Conservation (phyloP, 2,888 invertebrate species). For the Xestia c-nigrum region DNA sequence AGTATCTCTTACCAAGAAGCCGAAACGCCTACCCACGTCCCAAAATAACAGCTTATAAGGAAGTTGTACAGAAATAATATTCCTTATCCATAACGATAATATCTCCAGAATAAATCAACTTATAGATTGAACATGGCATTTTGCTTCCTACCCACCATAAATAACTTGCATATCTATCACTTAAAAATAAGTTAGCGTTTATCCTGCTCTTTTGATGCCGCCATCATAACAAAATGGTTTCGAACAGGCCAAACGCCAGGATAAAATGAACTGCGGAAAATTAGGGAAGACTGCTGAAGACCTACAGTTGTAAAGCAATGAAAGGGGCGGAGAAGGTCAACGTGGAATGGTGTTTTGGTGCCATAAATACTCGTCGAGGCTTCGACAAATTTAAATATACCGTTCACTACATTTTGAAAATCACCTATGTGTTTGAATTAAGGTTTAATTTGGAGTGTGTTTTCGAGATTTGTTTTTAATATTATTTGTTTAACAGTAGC, state of each 20-base stretch:
- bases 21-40: slow-evolving; percentile 16
- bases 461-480: not conserved
- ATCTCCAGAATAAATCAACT: slow-evolving; percentile 81
- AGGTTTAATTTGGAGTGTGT: slow-evolving; percentile 67
- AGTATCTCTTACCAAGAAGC: not conserved
- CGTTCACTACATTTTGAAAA: slow-evolving; percentile 36
- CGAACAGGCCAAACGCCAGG: slow-evolving; percentile 65
- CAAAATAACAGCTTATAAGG: slow-evolving; percentile 54
- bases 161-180: slow-evolving; percentile 82
- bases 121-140: slow-evolving; percentile 84
- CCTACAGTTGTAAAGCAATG: slow-evolving; percentile 26
- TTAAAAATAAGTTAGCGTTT: slow-evolving; percentile 86
- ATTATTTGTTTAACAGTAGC: slow-evolving; percentile 74
- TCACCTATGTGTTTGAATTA: slow-evolving; percentile 64
- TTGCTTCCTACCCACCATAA: slow-evolving; percentile 84
- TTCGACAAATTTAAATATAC: slow-evolving; percentile 71
- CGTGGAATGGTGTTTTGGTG: slow-evolving; percentile 71
- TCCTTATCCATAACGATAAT: slow-evolving; percentile 73
- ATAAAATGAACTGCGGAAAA: slow-evolving; percentile 64
- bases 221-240: slow-evolving; percentile 82
- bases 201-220: slow-evolving; percentile 76
- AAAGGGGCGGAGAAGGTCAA: slow-evolving; percentile 69
- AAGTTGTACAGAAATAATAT: slow-evolving; percentile 53
- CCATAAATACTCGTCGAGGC: slow-evolving; percentile 83
- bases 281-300: slow-evolving; percentile 30